Evolutionary conservation across 2,113 vertebrate genomes (phyloP).

Genomic region (Prunella himalayana): DNA sequence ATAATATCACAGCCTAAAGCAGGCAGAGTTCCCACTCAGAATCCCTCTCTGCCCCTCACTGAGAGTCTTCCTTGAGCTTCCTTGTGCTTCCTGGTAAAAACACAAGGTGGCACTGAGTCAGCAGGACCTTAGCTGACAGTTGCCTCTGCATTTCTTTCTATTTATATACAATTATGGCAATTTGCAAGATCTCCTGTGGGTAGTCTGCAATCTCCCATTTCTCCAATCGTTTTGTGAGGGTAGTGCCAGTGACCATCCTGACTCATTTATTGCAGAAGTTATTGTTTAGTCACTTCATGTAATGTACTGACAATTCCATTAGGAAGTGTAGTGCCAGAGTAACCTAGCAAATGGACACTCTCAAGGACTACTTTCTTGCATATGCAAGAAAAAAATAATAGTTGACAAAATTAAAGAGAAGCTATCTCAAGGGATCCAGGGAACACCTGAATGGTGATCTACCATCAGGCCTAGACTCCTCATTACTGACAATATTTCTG

Average conservation of each 20-base stretch:
- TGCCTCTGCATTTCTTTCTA: background rate
- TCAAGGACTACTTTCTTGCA: background rate
- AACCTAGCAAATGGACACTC: background rate
- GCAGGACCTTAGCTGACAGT: conserved; percentile 25
- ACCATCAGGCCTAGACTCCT: background rate
- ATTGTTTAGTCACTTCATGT: background rate
- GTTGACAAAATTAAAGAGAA: background rate
- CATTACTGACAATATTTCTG: background rate
- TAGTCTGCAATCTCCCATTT: background rate
- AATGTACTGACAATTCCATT: background rate
- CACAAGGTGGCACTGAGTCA: conserved; percentile 59
- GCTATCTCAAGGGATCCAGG: background rate
- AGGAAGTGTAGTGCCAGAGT: background rate
- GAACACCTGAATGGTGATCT: background rate
- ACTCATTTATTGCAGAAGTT: background rate
- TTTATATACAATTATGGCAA: background rate
- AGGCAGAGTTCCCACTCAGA: background rate
- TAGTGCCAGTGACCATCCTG: background rate
- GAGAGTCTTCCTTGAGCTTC: background rate
- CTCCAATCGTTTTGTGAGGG: background rate
- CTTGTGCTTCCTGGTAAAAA: conserved; percentile 41
- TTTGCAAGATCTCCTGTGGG: background rate
- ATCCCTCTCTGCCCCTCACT: background rate
- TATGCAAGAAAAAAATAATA: background rate
- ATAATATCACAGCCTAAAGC: background rate